Conservation (phyloP, 2,888 invertebrate genomes). For the Drosophila paranaensis region DNA sequence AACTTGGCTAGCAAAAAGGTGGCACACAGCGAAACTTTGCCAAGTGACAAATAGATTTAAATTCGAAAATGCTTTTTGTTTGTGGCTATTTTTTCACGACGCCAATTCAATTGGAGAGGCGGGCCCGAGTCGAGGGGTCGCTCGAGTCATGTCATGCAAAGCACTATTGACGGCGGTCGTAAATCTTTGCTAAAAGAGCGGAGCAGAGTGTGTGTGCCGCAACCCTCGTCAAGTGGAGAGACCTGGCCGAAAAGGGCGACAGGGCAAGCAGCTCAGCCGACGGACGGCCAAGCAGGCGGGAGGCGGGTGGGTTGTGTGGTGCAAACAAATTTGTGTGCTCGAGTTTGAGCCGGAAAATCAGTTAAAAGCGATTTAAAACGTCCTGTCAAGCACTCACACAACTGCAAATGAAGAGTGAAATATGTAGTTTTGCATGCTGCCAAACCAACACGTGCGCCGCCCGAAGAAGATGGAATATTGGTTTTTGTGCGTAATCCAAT, state of each 20-base stretch:
- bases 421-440: constrained; percentile 16
- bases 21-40: constrained; percentile 63
- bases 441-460: background rate
- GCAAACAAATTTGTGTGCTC: constrained; percentile 50
- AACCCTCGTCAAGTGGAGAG: constrained; percentile 66
- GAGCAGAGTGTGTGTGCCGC: constrained; percentile 52
- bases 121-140: constrained; percentile 7
- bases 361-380: constrained; percentile 64
- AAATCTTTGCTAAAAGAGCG: constrained; percentile 64
- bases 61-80: constrained; percentile 76
- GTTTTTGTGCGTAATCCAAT: background rate
- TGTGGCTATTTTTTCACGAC: constrained; percentile 36
- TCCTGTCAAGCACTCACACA: constrained; percentile 53
- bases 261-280: too few relatives aligned
- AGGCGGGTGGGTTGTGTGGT: too few relatives aligned
- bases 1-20: constrained; percentile 54
- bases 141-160: constrained; percentile 57
- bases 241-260: constrained; percentile 3
- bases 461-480: background rate
- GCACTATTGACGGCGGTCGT: constrained; percentile 80
- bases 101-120: constrained; percentile 30
- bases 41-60: constrained; percentile 79
- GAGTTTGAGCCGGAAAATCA: constrained; percentile 62
- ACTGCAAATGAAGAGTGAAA: constrained; percentile 22
- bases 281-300: too few relatives aligned